A percentile compares a stretch with the other conserved stretches of the same genome.
phyloP scores from a whole-genome alignment of 2,113 vertebrate genomes.

The Notarius lentiginosus region DNA sequence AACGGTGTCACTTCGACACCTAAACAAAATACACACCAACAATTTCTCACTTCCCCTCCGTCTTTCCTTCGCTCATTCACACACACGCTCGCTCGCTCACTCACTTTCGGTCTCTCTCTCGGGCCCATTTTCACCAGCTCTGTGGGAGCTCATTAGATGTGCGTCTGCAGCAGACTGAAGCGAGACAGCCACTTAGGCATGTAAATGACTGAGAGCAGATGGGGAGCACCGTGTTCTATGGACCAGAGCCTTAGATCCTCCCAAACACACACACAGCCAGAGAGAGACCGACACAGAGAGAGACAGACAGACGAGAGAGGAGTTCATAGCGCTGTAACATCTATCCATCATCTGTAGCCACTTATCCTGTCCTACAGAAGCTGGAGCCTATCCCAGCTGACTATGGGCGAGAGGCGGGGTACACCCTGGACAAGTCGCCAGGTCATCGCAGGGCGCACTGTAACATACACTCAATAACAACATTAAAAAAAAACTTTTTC shows the following conservation, averaged over 20 bases:
- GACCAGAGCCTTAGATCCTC: neutral
- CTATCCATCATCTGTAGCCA: too few species aligned
- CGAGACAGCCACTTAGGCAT: constrained; percentile 47
- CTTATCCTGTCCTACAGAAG: too few species aligned
- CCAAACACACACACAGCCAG: constrained; percentile 40
- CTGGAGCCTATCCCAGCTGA: too few species aligned
- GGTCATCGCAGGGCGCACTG: too few species aligned
- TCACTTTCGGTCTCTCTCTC: constrained; percentile 31
- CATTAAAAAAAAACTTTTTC: too few species aligned
- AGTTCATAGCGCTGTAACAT: neutral
- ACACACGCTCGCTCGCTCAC: constrained; percentile 41
- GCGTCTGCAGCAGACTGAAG: constrained; percentile 6
- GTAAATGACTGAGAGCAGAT: constrained; percentile 31
- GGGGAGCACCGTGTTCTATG: constrained; percentile 14
- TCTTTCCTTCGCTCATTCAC: constrained; percentile 42
- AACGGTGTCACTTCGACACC: neutral
- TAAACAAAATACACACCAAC: neutral
- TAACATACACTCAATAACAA: too few species aligned
- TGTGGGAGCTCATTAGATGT: constrained; percentile 12
- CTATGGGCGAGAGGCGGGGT: too few species aligned
- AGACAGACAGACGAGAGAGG: constrained; percentile 22
- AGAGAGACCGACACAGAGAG: constrained; percentile 37
- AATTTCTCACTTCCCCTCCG: neutral
- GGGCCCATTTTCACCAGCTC: neutral
- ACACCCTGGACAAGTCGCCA: too few species aligned